Evolutionary conservation across 2,797 vertebrate species (phyloP).

Genomic region (Aythya fuligula): DNA sequence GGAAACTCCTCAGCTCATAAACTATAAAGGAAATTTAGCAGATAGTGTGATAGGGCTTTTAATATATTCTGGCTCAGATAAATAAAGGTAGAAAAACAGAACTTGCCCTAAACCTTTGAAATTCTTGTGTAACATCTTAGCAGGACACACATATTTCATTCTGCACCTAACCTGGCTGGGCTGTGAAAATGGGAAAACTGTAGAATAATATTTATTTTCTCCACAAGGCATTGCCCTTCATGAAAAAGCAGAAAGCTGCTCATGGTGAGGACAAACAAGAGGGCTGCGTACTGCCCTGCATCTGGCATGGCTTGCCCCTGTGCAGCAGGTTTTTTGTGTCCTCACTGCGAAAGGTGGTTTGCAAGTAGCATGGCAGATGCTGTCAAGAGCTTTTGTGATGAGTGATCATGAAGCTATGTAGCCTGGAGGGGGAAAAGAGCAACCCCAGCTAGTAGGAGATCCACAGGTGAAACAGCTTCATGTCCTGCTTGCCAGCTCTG

Average conservation of each 20-base stretch:
- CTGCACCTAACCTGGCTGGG: not conserved
- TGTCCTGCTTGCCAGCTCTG: not conserved
- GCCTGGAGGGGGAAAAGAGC: not conserved
- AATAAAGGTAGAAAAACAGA: not conserved
- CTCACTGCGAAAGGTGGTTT: accelerated
- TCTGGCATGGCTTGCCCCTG: accelerated
- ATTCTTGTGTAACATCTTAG: not conserved
- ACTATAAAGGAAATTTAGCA: not conserved
- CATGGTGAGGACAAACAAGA: not conserved
- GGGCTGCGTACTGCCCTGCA: not conserved
- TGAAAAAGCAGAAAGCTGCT: not conserved
- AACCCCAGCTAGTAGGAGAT: not conserved
- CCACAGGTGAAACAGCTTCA: not conserved
- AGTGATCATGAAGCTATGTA: not conserved
- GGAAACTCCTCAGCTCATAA: not conserved
- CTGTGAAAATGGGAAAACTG: not conserved
- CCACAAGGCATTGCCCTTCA: not conserved
- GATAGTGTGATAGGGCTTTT: not conserved
- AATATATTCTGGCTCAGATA: not conserved
- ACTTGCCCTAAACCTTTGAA: not conserved
- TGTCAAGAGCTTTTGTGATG: not conserved
- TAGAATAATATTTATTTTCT: not conserved
- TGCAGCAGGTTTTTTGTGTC: not conserved
- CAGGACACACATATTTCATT: not conserved
- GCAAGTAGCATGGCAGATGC: not conserved